Evolutionary conservation across 2,797 vertebrate species (phyloP).

Genomic region (Gymnothorax javanicus): DNA sequence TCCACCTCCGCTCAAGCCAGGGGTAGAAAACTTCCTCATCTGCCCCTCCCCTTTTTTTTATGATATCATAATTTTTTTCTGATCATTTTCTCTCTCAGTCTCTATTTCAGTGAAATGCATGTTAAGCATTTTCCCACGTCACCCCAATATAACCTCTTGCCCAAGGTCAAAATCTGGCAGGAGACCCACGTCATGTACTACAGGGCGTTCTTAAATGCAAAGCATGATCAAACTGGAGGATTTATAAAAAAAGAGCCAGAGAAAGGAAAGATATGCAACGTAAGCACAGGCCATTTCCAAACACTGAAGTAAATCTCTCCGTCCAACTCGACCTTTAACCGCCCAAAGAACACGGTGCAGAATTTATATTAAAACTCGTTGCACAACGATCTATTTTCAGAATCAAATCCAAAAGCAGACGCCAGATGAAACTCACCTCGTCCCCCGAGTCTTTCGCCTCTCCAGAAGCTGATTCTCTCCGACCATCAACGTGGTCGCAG

Average conservation of each 20-base stretch:
- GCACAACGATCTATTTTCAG: neutral
- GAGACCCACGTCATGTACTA: constrained; percentile 34
- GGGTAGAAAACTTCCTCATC: constrained; percentile 2
- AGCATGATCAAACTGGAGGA: neutral
- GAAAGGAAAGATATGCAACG: neutral
- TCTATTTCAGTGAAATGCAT: constrained; percentile 24
- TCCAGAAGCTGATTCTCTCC: constrained; percentile 28
- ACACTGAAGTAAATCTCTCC: neutral
- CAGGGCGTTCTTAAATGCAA: constrained; percentile 11
- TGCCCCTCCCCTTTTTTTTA: constrained; percentile 14
- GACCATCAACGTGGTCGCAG: constrained; percentile 66
- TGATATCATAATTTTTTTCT: constrained; percentile 24
- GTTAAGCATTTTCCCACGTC: constrained; percentile 36
- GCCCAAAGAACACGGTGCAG: neutral
- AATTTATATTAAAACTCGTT: neutral
- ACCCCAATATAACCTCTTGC: constrained; percentile 31
- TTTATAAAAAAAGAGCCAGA: constrained; percentile 35
- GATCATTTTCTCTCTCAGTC: constrained; percentile 9
- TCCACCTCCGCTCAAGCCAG: neutral
- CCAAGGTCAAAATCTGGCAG: constrained; percentile 26
- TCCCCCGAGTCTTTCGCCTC: neutral
- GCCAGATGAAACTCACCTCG: constrained; percentile 11
- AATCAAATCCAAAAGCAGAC: neutral
- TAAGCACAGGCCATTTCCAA: constrained; percentile 1
- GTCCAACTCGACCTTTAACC: neutral